Percentiles rank a stretch among this genome's conserved stretches.
Evolutionary conservation across 2,888 invertebrate genomes (phyloP).

Genomic region (Thymelicus lineola): DNA sequence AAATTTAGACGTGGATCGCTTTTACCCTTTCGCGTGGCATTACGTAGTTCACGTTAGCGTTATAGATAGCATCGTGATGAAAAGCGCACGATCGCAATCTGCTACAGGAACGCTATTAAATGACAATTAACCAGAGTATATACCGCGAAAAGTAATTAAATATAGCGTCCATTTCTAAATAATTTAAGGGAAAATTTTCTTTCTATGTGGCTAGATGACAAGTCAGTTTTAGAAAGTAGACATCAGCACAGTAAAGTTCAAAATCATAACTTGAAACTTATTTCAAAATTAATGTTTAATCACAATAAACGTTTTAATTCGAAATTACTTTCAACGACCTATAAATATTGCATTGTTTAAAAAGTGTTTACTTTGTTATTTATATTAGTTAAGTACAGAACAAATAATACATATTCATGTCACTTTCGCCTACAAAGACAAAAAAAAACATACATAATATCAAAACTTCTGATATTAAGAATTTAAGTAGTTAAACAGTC

Average conservation of each 20-base stretch:
- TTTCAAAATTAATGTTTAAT: background rate
- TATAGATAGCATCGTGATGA: conserved; percentile 67
- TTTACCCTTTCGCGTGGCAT: conserved; percentile 70
- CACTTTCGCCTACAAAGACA: too few relatives aligned
- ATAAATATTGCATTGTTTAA: background rate
- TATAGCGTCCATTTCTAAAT: conserved; percentile 24
- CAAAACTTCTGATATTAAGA: too few relatives aligned
- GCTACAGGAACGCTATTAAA: conserved; percentile 40
- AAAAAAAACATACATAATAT: too few relatives aligned
- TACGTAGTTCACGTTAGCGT: conserved; percentile 53
- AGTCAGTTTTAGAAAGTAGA: conserved; percentile 4
- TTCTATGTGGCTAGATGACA: background rate
- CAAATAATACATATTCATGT: too few relatives aligned
- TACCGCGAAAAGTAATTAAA: conserved; percentile 29
- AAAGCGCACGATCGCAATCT: conserved; percentile 57
- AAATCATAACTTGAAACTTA: too few relatives aligned
- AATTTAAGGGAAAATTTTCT: background rate
- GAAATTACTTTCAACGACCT: background rate
- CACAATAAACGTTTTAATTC: background rate
- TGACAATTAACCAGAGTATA: conserved; percentile 26
- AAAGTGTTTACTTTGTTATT: too few relatives aligned
- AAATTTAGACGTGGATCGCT: conserved; percentile 68
- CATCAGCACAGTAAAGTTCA: background rate
- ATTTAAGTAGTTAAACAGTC: too few relatives aligned
- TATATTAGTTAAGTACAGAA: too few relatives aligned